A percentile compares a stretch with the other conserved stretches of the same genome.
phyloP scores from a whole-genome alignment of 2,888 invertebrate species.

The Andrena minutula region DNA sequence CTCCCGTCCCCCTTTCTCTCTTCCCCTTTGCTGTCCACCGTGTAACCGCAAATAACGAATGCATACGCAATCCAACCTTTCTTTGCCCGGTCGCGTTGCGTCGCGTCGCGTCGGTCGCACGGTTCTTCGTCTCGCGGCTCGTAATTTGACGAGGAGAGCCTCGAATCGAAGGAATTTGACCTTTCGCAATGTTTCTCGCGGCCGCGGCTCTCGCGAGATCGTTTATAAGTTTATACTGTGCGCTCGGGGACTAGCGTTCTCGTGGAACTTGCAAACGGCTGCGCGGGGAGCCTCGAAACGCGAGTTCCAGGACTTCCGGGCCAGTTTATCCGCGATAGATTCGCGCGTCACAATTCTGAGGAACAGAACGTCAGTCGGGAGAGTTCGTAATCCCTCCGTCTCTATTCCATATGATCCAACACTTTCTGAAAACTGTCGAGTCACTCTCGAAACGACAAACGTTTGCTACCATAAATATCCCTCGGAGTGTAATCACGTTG shows the following conservation, averaged over 20 bases:
- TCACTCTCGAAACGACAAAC: neutral
- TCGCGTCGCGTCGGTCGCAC: conserved; percentile 33
- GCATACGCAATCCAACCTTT: conserved; percentile 67
- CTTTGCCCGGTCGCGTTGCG: conserved; percentile 35
- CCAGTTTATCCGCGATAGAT: neutral
- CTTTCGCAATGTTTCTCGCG: conserved; percentile 55
- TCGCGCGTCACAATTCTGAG: no score
- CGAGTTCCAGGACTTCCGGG: conserved; percentile 4
- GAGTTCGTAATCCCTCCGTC: neutral
- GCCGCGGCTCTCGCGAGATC: conserved; percentile 27
- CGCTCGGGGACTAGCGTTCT: conserved; percentile 16
- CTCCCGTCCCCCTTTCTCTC: conserved; percentile 5
- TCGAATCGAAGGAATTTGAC: conserved; percentile 59
- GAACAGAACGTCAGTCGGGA: no score
- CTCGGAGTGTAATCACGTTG: neutral
- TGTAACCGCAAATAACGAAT: conserved; percentile 68
- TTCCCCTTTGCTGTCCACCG: conserved; percentile 32
- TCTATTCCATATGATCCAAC: neutral
- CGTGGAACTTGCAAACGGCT: conserved; percentile 40
- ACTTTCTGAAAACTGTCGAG: neutral
- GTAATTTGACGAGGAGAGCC: conserved; percentile 60
- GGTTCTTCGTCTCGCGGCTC: conserved; percentile 50
- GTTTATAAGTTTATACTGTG: neutral
- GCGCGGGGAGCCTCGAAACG: conserved; percentile 30
- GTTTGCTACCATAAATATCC: neutral